A percentile compares a stretch with the other conserved stretches of the same genome.
Conservation (phyloP, 2,797 vertebrate species). For the Chloroceryle inda region DNA sequence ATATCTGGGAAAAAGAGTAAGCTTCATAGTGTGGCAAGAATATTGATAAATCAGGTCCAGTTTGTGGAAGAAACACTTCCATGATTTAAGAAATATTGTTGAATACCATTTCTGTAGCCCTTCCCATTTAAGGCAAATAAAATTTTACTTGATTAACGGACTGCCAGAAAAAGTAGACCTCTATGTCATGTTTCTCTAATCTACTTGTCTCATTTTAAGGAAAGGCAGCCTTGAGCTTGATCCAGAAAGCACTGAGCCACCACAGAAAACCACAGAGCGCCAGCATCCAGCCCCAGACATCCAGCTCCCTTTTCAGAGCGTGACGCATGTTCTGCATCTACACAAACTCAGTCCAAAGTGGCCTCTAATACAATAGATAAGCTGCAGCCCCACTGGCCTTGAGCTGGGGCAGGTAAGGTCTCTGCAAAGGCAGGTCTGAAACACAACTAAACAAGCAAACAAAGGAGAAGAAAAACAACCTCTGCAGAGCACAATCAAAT, state of each 20-base stretch:
- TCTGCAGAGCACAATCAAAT: background rate
- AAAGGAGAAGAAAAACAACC: background rate
- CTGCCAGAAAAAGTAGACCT: background rate
- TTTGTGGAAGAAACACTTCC: background rate
- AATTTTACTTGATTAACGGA: background rate
- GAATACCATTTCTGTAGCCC: background rate
- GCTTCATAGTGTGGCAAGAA: background rate
- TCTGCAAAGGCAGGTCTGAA: background rate
- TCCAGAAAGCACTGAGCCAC: background rate
- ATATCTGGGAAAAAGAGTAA: background rate
- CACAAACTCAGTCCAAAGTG: background rate
- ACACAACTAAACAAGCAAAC: background rate
- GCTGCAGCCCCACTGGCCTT: background rate
- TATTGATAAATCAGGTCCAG: background rate
- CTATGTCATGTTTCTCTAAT: background rate
- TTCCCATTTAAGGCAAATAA: background rate
- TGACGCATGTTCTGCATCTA: accelerated
- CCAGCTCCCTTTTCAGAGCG: background rate
- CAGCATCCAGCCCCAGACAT: background rate
- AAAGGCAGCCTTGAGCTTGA: background rate
- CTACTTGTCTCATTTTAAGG: background rate
- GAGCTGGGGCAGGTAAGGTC: background rate
- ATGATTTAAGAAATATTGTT: background rate
- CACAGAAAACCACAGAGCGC: background rate
- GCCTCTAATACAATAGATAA: too few relatives aligned